phyloP scores from a whole-genome alignment of 1,140 invertebrate genomes.

The Caenorhabditis brenneri region DNA sequence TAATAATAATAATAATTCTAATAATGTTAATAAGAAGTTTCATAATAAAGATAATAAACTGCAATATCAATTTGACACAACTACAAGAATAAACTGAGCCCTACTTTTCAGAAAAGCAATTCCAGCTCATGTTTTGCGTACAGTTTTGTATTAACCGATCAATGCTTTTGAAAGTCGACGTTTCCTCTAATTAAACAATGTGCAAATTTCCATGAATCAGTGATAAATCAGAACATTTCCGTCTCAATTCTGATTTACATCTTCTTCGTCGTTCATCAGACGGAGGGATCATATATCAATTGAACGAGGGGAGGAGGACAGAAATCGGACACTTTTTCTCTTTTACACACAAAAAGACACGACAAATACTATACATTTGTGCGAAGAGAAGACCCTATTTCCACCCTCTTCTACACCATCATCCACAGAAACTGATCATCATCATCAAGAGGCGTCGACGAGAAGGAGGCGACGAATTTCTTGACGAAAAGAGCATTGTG shows the following conservation, averaged over 20 bases:
- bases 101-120: too few relatives aligned
- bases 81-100: too few relatives aligned
- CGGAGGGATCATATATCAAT: constrained; percentile 40
- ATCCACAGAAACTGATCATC: constrained; percentile 12
- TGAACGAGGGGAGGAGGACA: not conserved
- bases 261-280: not conserved
- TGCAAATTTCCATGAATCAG: not conserved
- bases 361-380: constrained; percentile 36
- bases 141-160: too few relatives aligned
- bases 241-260: not conserved
- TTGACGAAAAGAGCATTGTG: not conserved
- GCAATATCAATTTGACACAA: too few relatives aligned
- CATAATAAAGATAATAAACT: not conserved
- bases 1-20: not conserved
- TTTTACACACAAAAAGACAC: constrained; percentile 3
- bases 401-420: not conserved
- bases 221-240: not conserved
- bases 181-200: too few relatives aligned
- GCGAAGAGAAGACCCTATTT: not conserved
- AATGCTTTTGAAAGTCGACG: too few relatives aligned
- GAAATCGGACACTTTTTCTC: constrained; percentile 37
- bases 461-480: too few relatives aligned
- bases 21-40: not conserved
- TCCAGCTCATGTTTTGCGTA: too few relatives aligned
- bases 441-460: not conserved